Evolutionary conservation across 2,113 vertebrate species (phyloP), one percentile per base, ranked within the genome.

Genomic region (Ciconia maguari): DNA sequence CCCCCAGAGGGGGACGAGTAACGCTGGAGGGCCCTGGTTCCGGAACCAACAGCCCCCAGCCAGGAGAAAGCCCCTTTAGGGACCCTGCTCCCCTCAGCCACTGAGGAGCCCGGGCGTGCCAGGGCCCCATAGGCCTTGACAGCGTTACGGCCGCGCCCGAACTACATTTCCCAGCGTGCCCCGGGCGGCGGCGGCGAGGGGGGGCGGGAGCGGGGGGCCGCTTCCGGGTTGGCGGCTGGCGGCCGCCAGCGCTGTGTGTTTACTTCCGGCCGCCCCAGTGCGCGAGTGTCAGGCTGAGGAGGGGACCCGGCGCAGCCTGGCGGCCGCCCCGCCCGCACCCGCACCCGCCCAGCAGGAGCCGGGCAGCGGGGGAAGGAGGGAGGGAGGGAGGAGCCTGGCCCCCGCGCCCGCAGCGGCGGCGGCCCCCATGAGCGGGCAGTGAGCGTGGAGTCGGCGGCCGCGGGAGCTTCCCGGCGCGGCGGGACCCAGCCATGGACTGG

Each of bases 221-320:
- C 44, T 89, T 93, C 93, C 94, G 94, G 96, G 96, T 94, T 94
- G 94, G 61, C 57, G 62, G 26, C 66, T 15, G 64, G 89, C 14
- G 83, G 92, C 41, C 52, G 65, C 82, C 15, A 74, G 71, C 46
- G 65, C 86, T 11, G 84, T 97, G 95, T 98, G 98, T 98, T 99
- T 98, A 99, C 99, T 99, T 99, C 99, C 99, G 98, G 98, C 98
- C 98, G 93, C 96, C 57, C 70, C 61, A 82, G 95, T 81, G 93
- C 84, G 94, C 78, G 87, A 97, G 97, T 97, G 98, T 96, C 97
- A 91, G 97, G 96, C 97, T 96, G 98, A 86, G 65, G 83, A 75
- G 74, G 84, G 89, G 60, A 90, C 62, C 90, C 83, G 92, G 87
- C 92, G 87, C 87, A 87, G 92, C 91, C 86, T 91, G 93, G 93